A percentile compares a stretch with the other conserved stretches of the same genome.
These are phyloP conservation scores for Agelastica alni DNA, from an alignment of 2,888 invertebrate species.

Conservation along the genomic window DNA sequence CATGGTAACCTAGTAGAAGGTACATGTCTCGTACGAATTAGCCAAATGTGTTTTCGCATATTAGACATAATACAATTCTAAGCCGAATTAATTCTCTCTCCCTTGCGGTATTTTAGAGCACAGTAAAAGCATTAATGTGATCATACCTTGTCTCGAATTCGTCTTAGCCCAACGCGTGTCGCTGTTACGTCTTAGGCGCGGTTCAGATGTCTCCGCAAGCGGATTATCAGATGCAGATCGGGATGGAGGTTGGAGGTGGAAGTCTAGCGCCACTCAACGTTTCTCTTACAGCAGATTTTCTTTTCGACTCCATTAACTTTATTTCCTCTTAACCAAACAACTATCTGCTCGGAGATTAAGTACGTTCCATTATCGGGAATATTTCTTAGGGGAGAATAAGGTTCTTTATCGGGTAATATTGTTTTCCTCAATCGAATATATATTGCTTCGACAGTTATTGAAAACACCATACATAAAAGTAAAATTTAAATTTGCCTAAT, in stretches of 20 bases:
- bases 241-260: constrained; percentile 31
- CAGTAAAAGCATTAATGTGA: constrained; percentile 58
- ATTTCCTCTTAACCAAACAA: constrained; percentile 29
- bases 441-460: neutral
- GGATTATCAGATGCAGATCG: constrained; percentile 56
- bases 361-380: neutral
- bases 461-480: no score
- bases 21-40: constrained; percentile 47
- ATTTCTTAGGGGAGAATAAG: no score
- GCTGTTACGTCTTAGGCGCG: constrained; percentile 52
- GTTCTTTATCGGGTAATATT: neutral
- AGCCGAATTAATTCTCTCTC: constrained; percentile 54
- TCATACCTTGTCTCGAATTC: constrained; percentile 55
- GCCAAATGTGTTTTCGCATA: constrained; percentile 56
- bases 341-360: constrained; percentile 26
- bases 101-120: constrained; percentile 54
- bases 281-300: constrained; percentile 22
- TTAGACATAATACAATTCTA: constrained; percentile 55
- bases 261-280: constrained; percentile 6
- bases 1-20: no score
- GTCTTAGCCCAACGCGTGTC: constrained; percentile 54
- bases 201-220: constrained; percentile 55
- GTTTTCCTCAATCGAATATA: neutral
- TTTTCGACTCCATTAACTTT: constrained; percentile 33
- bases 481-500: no score